Base-by-base conservation (phyloP, 2,797 vertebrate species). In the Spinus olivaceus region DNA sequence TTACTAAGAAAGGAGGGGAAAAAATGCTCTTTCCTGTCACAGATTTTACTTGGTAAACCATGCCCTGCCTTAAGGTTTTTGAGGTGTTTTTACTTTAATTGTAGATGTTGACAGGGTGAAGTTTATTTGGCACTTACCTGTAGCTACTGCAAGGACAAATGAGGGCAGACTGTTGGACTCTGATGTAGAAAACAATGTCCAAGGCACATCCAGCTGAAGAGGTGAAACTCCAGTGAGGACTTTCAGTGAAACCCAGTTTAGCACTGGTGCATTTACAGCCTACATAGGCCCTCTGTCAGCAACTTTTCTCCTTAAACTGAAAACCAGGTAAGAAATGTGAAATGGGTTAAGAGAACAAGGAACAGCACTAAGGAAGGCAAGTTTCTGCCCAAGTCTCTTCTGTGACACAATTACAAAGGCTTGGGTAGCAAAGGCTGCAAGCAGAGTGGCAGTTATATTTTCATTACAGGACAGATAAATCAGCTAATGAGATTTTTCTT, bases 301-400 rank as follows among this genome's bases (percentile, higher is more conserved):
- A 83, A 4, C n/a, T 77, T 79, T 50, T 65, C 46, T 63, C 37
- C 63, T 88, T 39, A 39, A 53, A 35, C 49, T 51, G 32, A n/a
- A 65, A 72, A 79, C 60, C 90, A 94, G 95, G 93, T 96, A 90
- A 94, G 94, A 83, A 78, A 11, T 28, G 47, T 32, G 72, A 94
- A 86, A 51, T 28, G n/a, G 42, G 50, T 73, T 83, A 63, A 63
- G 79, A 69, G 56, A 74, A 71, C 23, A 37, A 49, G 60, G 46
- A 59, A 24, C 24, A 54, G 54, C 67, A 64, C 0, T 46, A 41
- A 77, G 66, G 60, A 77, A 54, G 35, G 27, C 33, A 65, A 8
- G 35, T 79, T 82, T 86, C 37, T 88, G 49, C 66, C 78, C 0
- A 0, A 2, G 6, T 65, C 57, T 64, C 35, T 70, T 65, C 60